These are phyloP conservation scores for Beroe forskalii DNA, from an alignment of 37 sponge, comb jelly and placozoan species.

Conservation along the genomic window DNA sequence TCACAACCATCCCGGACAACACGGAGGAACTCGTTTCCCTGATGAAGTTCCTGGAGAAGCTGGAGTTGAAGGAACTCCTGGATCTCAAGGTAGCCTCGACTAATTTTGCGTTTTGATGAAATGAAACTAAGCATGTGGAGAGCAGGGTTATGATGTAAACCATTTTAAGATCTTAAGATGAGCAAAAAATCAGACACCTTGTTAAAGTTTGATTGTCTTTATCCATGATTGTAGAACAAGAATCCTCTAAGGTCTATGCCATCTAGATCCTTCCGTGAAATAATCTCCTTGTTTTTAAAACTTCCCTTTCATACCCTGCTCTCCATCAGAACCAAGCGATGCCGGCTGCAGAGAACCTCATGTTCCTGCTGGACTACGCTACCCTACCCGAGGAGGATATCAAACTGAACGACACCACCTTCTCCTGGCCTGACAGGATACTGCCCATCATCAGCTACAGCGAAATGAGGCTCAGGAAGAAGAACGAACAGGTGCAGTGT, in stretches of 20 bases:
- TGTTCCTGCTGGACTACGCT: slow-evolving; percentile 88
- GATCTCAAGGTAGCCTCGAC: slow-evolving; percentile 4
- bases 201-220: no score
- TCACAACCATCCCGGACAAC: slow-evolving; percentile 77
- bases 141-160: no score
- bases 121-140: no score
- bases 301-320: no score
- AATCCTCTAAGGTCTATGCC: no score
- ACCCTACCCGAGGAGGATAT: slow-evolving; percentile 87
- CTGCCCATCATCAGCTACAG: slow-evolving; percentile 78
- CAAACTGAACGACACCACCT: slow-evolving; percentile 82
- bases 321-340: slow-evolving; percentile 74
- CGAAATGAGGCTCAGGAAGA: slow-evolving; percentile 50
- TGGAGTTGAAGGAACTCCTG: slow-evolving; percentile 58
- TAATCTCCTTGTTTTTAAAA: no score
- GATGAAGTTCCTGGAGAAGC: slow-evolving; percentile 79
- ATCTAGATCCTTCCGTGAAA: no score
- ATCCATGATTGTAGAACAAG: no score
- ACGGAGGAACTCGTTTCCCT: slow-evolving; percentile 83
- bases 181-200: no score
- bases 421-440: slow-evolving; percentile 90
- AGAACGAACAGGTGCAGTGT: slow-evolving; percentile 61
- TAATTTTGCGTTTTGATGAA: no score
- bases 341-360: slow-evolving; percentile 78
- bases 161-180: no score